A percentile compares a stretch with the other conserved stretches of the same genome.
phyloP scores from a whole-genome alignment of 2,113 vertebrate species.

The Hyla sarda region DNA sequence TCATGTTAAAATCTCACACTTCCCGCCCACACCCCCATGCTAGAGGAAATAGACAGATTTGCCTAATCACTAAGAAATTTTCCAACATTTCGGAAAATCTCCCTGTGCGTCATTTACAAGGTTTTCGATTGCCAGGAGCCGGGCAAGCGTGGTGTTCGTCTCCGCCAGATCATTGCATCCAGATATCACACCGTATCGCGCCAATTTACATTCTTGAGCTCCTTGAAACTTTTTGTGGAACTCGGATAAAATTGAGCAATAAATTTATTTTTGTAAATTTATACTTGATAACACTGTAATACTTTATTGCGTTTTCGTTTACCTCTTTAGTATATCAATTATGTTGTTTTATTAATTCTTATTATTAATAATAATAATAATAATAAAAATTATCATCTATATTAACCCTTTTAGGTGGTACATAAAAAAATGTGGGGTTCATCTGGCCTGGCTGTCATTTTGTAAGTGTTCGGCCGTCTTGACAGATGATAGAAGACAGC shows the following conservation, averaged over 20 bases:
- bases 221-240: background rate
- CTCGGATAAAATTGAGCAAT: background rate
- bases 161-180: background rate
- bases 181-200: background rate
- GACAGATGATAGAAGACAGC: slow-evolving; percentile 81
- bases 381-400: slow-evolving; percentile 67
- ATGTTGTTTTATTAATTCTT: slow-evolving; percentile 56
- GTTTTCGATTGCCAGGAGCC: background rate
- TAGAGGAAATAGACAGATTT: background rate
- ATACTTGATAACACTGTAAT: background rate
- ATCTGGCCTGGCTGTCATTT: slow-evolving; percentile 80
- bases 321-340: background rate
- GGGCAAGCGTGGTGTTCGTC: background rate
- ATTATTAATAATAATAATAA: background rate
- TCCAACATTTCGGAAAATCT: background rate
- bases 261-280: background rate
- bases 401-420: background rate
- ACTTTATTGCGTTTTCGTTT: background rate
- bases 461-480: slow-evolving; percentile 74
- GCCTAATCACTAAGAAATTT: background rate
- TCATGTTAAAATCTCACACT: no score
- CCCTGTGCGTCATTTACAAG: background rate
- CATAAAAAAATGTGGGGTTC: slow-evolving; percentile 81
- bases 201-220: background rate
- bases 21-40: background rate